Evolutionary conservation across 2,888 invertebrate species (phyloP).

Genomic region (Vandiemenella viatica): DNA sequence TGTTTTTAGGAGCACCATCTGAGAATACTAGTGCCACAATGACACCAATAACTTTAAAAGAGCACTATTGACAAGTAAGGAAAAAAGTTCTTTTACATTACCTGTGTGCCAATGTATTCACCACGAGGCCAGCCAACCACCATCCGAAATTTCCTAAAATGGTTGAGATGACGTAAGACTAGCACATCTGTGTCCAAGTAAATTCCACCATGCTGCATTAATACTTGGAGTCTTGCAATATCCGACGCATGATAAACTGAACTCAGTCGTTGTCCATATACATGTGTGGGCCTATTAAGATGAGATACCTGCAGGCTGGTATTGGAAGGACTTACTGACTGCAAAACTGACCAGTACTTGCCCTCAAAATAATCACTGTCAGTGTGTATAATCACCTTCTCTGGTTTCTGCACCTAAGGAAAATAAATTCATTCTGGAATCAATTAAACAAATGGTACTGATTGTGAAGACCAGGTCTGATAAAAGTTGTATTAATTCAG

Average conservation of each 20-base stretch:
- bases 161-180: slow-evolving; percentile 24
- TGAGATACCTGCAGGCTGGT: slow-evolving; percentile 14
- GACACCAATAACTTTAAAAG: no score
- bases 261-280: slow-evolving; percentile 27
- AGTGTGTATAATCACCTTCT: slow-evolving; percentile 23
- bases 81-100: no score
- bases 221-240: slow-evolving; percentile 24
- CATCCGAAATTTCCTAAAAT: slow-evolving; percentile 26
- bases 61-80: no score
- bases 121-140: slow-evolving; percentile 25
- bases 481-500: no score
- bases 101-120: slow-evolving; percentile 25
- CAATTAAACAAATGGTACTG: no score
- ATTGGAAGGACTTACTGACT: slow-evolving; percentile 12
- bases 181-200: slow-evolving; percentile 27
- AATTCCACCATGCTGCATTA: slow-evolving; percentile 27
- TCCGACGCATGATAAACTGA: slow-evolving; percentile 28
- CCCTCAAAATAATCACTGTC: slow-evolving; percentile 20
- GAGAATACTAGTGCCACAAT: no score
- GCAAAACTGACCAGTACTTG: slow-evolving; percentile 20
- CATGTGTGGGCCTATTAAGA: slow-evolving; percentile 23
- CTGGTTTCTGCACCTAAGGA: slow-evolving; percentile 23
- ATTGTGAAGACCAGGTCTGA: no score
- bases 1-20: no score
- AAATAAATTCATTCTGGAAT: no score